Evolutionary conservation across 2,113 vertebrate species (phyloP), one percentile per base, ranked within the genome.

Genomic region (Setophaga petechia): DNA sequence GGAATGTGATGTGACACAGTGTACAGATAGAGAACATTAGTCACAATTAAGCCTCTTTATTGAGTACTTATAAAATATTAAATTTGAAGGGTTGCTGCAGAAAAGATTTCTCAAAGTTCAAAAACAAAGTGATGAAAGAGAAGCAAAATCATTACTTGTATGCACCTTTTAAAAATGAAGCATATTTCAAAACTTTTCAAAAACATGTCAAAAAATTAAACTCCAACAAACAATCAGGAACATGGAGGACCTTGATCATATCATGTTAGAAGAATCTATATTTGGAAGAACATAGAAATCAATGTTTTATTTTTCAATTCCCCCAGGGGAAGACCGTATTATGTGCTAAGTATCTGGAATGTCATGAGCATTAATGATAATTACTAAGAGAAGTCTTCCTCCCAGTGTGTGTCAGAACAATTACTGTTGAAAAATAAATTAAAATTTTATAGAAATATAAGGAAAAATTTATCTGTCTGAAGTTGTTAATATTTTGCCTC

Each of bases 1-100:
- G 21, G 44, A 87, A 75, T 79, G 71, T 84, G n/a, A 75, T 65
- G 31, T 89, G 52, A n/a, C 57, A 49, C 23, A 76, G 24, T 52
- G 37, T 85, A 28, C 35, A 84, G 77, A 89, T 37, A 73, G 66
- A 84, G 47, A 91, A 59, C 44, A 68, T 91, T 84, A 84, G 66
- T 94, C 81, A 94, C 73, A 89, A 76, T 78, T 94, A 94, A 87
- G 54, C 24, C 22, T 65, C 24, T 81, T 93, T 87, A 78, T 54
- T 68, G 69, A 75, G 5, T 79, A 39, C 49, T 71, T 25, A 68
- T 65, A 79, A 90, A 94, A 74, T 71, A 89, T 31, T 90, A 63
- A 88, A 91, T 94, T 61, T 54, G n/a, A 73, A 65, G 12, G 39
- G 16, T 31, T 93, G n/a, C n/a, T 91, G 37, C 25, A 63, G 59